A percentile compares a stretch with the other conserved stretches of the same genome.
Evolutionary conservation across 1,140 invertebrate species (phyloP).

Genomic region (Vanessa tameamea): DNA sequence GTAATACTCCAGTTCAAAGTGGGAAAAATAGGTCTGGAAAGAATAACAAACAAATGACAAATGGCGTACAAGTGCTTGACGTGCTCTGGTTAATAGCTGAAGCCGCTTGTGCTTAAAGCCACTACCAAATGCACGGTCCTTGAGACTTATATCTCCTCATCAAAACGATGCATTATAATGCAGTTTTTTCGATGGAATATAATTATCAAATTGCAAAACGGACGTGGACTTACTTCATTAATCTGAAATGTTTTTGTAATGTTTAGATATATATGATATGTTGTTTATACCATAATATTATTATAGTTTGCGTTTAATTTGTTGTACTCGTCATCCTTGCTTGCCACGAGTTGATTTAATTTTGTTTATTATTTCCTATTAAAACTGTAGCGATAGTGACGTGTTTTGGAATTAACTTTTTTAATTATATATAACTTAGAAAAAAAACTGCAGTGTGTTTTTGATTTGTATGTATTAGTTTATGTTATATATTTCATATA

Average conservation of each 20-base stretch:
- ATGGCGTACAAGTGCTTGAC: background rate
- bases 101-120: background rate
- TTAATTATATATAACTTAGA: too few species aligned
- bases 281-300: background rate
- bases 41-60: slow-evolving; percentile 4
- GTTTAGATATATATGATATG: background rate
- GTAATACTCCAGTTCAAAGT: background rate
- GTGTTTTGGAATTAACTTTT: too few species aligned
- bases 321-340: too few species aligned
- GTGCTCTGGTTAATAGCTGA: slow-evolving; percentile 1
- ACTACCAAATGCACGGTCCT: background rate
- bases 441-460: too few species aligned
- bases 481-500: too few species aligned
- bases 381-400: too few species aligned
- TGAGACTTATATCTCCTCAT: background rate
- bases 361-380: too few species aligned
- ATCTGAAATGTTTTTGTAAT: background rate
- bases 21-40: background rate
- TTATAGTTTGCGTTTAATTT: background rate
- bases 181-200: background rate
- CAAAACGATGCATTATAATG: slow-evolving; percentile 4
- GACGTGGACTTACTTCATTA: background rate
- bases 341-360: too few species aligned
- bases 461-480: too few species aligned
- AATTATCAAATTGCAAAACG: background rate